Conservation (phyloP, 2,113 vertebrate genomes). For the Bufo gargarizans region DNA sequence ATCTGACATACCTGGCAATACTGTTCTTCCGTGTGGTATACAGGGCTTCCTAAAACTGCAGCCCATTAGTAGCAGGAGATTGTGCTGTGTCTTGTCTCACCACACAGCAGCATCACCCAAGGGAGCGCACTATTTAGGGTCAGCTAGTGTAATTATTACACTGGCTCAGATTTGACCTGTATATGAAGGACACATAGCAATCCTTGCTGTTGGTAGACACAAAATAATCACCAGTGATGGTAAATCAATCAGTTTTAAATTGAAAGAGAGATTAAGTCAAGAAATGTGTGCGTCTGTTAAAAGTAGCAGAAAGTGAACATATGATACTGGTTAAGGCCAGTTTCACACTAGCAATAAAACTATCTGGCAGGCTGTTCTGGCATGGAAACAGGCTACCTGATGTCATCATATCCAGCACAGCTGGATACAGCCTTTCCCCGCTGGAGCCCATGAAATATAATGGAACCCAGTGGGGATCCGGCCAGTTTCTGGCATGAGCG, state of each 20-base stretch:
- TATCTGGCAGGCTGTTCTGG: too few relatives aligned
- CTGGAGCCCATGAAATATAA: too few relatives aligned
- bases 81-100: neutral
- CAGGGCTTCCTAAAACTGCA: neutral
- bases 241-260: slow-evolving; percentile 49
- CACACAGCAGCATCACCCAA: neutral
- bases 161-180: slow-evolving; percentile 32
- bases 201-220: slow-evolving; percentile 7
- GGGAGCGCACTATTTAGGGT: slow-evolving; percentile 10
- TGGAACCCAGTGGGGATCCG: too few relatives aligned
- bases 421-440: too few relatives aligned
- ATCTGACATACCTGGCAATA: neutral
- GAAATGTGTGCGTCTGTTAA: neutral
- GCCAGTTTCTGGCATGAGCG: too few relatives aligned
- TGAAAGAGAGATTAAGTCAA: slow-evolving; percentile 1
- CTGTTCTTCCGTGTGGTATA: neutral
- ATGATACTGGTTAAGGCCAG: too few relatives aligned
- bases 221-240: slow-evolving; percentile 31
- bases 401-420: too few relatives aligned
- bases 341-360: too few relatives aligned
- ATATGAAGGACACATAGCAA: slow-evolving; percentile 27
- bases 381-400: too few relatives aligned
- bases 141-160: slow-evolving; percentile 20
- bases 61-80: neutral
- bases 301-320: neutral